Base-by-base conservation (phyloP, 2,113 vertebrate species). In the Eira barbara region DNA sequence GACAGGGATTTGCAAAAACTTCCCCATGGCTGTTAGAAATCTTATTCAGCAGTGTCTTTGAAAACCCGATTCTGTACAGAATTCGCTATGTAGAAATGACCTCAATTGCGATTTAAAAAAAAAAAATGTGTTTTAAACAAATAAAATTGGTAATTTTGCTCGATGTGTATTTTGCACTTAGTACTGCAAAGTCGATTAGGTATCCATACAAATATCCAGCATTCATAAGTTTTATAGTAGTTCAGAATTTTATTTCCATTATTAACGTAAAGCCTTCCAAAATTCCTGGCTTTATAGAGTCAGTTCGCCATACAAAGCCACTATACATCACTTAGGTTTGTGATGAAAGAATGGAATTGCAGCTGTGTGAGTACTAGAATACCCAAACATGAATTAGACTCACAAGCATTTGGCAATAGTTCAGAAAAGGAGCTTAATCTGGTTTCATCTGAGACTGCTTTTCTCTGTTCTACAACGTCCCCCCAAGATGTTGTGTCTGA, bases 1-100 rank as follows among this genome's bases (percentile, higher is more conserved):
- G 83, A 93, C 87, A 87, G 97, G 97, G 97, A 98, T 97, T 98
- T 98, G 96, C 96, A 97, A 59, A 96, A 94, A 94, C 97, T 98
- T 98, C 97, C 95, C 97, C 93, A 80, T 97, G 93, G 97, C 95
- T 97, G 73, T 95, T 95, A 93, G 91, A 96, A 98, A 97, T 95
- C 97, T 98, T 98, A 97, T 98, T 98, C 97, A 98, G 98, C 97
- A 98, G 91, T 98, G 97, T 98, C 97, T 98, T 97, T 98, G 95
- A 97, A 98, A 98, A 95, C 86, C 93, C 20, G 4, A 34, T 97
- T 98, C 82, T 83, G 36, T 95, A 91, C 95, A 96, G 88, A 97
- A 97, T 97, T 94, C 85, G 57, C 97, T 97, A 45, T 93, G 73
- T 91, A 93, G 79, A 88, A 97, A 78, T 97, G 94, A 97, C 96